Base-by-base conservation (phyloP, 92 coral and sea anemone species). In the Heteractis magnifica region DNA sequence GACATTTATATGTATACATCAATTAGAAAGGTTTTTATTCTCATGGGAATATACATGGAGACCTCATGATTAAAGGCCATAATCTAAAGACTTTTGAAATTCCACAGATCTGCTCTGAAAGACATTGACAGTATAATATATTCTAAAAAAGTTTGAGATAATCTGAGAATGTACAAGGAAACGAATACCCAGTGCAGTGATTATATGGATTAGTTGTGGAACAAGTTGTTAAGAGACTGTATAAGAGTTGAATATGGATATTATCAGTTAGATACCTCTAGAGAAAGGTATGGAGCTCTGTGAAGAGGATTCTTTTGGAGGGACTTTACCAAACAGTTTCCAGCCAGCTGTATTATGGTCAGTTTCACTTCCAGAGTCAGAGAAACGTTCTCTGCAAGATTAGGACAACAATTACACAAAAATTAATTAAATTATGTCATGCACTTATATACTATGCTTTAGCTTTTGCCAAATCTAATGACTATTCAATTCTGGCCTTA, bases 241-340 rank as follows among this genome's bases (percentile, higher is more conserved):
- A 53, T 11, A 53, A 53, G 56, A 34, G 44, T 2, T 34, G 44
- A 34, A 34, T 34, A 0, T 34, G 6, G 19, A 16, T 16, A 62
- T 62, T 13, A 0, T 13, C 14, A 6, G 8, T 20, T 68, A 12
- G 49, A 41, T 68, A 68, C 73, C 73, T 68, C 73, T 68, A 20
- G 73, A 68, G 49, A 68, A 68, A 68, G 18, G 23, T 13, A 4
- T 26, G 11, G 49, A 23, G 15, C 49, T 16, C 11, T 75, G 77
- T n/a, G 83, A 8, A 49, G 77, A 78, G 4, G 78, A 60, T 8
- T 88, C 90, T 68, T 91, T 89, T 14, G 90, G 91, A 11, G 98
- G 98, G 49, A 94, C 81, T 80, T 90, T 92, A 16, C 98, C 98
- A 87, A 94, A 94, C 15, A 94, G 83, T 82, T 94, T 94, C 98